Evolutionary conservation across 2,797 vertebrate genomes (phyloP), one percentile per base, ranked within the genome.

Genomic region (Melanotaenia boesemani): DNA sequence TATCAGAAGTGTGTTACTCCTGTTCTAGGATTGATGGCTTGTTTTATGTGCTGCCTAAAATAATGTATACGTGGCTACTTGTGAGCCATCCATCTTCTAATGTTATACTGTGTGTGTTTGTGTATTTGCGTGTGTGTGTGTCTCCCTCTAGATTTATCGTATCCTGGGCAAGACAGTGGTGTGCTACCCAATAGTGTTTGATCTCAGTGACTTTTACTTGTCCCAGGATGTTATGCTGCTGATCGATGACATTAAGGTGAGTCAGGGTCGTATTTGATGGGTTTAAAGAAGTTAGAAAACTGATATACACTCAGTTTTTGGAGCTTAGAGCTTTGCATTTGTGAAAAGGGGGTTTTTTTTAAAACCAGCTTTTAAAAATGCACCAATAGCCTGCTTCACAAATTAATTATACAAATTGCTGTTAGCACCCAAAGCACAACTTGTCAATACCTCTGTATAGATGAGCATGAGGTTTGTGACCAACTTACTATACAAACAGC

Each of bases 171-270:
- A 98, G 93, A 99, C 98, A 2, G 97, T 99, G 68, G 98, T 99
- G 72, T 98, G 97, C 90, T 99, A 98, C 90, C 97, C 98, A 0
- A 99, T 99, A 86, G 97, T 99, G 86, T 99, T 99, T 86, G 98
- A 99, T 93, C 94, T 99, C 28, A 99, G 98, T 75, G 98, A 99
- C 93, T 99, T 99, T 92, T 99, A 99, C 95, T 95, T 99, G 96
- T 99, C 97, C 77, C 98, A 99, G 72, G 98, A 99, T 85, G 98
- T 99, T 52, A 96, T 99, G 95, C 94, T 99, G 89, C 93, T 99
- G 89, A 99, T 99, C 76, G 98, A 99, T 88, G 98, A 99, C 91
- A 99, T 99, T 90, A 98, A 97, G 96, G 98, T 99, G 94, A 91
- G 89, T 79, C 55, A 30, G 46, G 65, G 58, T 67, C 67, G 56